Base-by-base conservation (phyloP, 2,888 invertebrate genomes). In the Hydroisotoma schaefferi region DNA sequence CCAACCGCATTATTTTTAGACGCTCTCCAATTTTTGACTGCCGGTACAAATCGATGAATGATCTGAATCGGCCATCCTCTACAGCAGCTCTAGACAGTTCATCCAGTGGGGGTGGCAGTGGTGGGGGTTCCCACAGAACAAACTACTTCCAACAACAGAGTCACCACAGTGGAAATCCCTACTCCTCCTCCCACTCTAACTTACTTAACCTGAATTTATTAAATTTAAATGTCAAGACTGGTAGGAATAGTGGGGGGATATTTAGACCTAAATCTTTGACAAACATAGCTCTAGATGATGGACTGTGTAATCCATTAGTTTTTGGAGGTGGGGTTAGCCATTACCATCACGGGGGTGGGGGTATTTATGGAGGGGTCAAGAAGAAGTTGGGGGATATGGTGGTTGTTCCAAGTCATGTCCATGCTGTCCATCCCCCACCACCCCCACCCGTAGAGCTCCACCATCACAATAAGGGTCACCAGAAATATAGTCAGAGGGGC, bases 41-140 rank as follows among this genome's bases (percentile, higher is more conserved):
- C 55, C 61, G 70, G 4, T 70, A 70, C 55, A 70, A 70, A 51
- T 70, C 70, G 4, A 68, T 70, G 70, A 70, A 68, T 61, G 70
- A 70, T 29, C 55, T 70, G 54, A 70, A 68, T 47, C 55, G 66
- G 33, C 61, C 62, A 47, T 63, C 63, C 47, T 40, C 40, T 40
- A 20, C n/a, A 8, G 67, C 66, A 27, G 64, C 65, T 33, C 61
- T 63, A 26, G 61, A 51, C 3, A 54, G 57, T 12, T 51, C 60
- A 3, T 47, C 60, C 2, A 59, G 54, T n/a, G 52, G 38, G 23
- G 56, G 44, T 23, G 56, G 40, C 12, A 38, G 28, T 5, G 26
- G 28, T 18, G n/a, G 44, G 12, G 44, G 43, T 2, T 46, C 46
- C 5, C 23, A 22, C 20, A 3, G 46, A 15, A 22, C 15, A 5